Conservation (phyloP, 2,797 vertebrate genomes). For the Periparus ater region DNA sequence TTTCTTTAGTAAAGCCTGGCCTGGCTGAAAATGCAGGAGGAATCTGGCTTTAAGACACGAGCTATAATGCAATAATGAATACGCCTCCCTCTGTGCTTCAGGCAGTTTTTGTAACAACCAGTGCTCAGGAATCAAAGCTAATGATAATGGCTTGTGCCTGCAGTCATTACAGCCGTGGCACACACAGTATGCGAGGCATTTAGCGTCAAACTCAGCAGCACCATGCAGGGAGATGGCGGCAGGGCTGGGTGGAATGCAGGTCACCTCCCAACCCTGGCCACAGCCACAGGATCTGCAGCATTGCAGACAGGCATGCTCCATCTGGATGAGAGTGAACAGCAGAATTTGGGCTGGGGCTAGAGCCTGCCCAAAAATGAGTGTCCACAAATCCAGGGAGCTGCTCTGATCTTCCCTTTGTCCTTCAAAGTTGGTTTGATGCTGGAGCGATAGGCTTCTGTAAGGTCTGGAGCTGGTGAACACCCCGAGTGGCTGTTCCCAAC, state of each 20-base stretch:
- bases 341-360: background rate
- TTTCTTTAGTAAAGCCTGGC: background rate
- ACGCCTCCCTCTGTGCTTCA: background rate
- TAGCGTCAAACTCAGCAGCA: background rate
- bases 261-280: accelerated
- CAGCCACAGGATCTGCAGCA: accelerated
- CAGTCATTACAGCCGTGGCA: background rate
- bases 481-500: accelerated
- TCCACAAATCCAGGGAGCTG: background rate
- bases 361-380: background rate
- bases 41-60: background rate
- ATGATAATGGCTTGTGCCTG: background rate
- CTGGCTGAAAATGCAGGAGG: background rate
- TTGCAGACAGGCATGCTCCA: background rate
- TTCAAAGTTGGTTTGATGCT: background rate
- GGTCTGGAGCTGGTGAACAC: background rate
- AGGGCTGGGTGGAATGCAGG: background rate
- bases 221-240: accelerated
- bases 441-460: accelerated
- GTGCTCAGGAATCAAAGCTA: conserved; percentile 16
- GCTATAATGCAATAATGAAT: background rate
- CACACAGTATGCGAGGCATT: background rate
- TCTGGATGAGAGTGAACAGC: background rate
- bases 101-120: background rate
- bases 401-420: background rate